Percentiles rank a stretch among this genome's conserved stretches.
These are phyloP conservation scores for Atherix ibis DNA, from an alignment of 2,888 invertebrate species.

Conservation along the genomic window DNA sequence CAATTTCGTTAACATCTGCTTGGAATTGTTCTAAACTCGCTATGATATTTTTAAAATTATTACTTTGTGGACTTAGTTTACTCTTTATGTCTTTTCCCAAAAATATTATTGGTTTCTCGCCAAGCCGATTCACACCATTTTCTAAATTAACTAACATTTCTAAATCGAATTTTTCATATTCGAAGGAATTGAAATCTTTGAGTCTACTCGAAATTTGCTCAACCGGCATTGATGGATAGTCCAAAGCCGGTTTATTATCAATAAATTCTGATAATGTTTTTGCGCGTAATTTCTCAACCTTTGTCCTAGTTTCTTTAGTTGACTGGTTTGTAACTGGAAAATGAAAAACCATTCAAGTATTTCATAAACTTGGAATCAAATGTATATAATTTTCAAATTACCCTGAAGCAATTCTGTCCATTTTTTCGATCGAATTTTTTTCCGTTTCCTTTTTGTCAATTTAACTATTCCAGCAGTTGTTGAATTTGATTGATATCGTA, in stretches of 20 bases:
- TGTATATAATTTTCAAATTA: too few relatives aligned
- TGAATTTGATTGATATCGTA: conserved; percentile 17
- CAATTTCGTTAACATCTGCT: too few relatives aligned
- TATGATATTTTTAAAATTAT: conserved; percentile 24
- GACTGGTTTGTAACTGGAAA: conserved; percentile 43
- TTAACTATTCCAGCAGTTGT: conserved; percentile 15
- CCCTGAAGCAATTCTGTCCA: conserved; percentile 56
- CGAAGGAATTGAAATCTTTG: too few relatives aligned
- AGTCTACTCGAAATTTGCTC: too few relatives aligned
- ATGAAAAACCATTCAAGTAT: conserved; percentile 11
- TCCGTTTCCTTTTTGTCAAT: conserved; percentile 33
- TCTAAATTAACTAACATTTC: conserved; percentile 21
- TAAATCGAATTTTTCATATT: conserved; percentile 26
- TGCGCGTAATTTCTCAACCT: conserved; percentile 49
- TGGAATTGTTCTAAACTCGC: conserved; percentile 28
- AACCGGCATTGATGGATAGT: too few relatives aligned
- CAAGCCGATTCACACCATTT: conserved; percentile 27
- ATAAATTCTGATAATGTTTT: conserved; percentile 50
- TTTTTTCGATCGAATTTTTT: conserved; percentile 37
- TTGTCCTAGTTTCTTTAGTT: conserved; percentile 49
- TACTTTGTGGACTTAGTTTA: too few relatives aligned
- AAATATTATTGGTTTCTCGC: conserved; percentile 15
- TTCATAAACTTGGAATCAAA: too few relatives aligned
- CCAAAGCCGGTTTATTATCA: conserved; percentile 29
- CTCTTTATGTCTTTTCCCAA: conserved; percentile 17